A percentile compares a stretch with the other conserved stretches of the same genome.
Evolutionary conservation across 2,797 vertebrate species (phyloP).

Genomic region (Coccyzus lansbergi): DNA sequence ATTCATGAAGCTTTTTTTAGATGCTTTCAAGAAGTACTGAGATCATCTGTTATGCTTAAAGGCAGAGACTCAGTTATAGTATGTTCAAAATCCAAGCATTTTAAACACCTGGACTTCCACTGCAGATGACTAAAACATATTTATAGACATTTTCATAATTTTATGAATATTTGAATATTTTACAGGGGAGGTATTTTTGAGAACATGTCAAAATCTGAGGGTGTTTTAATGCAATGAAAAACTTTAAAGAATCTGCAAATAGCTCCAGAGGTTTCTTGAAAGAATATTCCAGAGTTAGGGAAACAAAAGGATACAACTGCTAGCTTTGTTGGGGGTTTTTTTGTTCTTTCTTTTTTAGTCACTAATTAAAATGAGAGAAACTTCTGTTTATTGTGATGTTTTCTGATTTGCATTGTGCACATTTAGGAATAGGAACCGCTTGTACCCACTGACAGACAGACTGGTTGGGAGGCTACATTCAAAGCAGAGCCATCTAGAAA

Average conservation of each 20-base stretch:
- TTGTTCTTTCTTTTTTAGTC: not conserved
- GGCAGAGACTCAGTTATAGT: not conserved
- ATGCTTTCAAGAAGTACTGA: not conserved
- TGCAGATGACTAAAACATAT: not conserved
- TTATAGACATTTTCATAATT: not conserved
- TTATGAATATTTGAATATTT: not conserved
- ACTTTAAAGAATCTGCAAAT: not conserved
- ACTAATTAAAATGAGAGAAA: not conserved
- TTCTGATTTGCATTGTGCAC: not conserved
- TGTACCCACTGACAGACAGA: rapidly evolving
- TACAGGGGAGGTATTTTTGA: not conserved
- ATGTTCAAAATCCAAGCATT: not conserved
- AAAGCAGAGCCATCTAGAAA: not conserved
- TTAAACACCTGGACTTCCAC: not conserved
- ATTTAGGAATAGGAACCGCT: not conserved
- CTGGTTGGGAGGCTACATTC: not conserved
- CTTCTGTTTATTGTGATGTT: not conserved
- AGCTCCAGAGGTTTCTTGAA: not conserved
- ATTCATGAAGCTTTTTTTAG: not conserved
- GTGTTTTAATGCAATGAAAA: not conserved
- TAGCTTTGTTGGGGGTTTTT: not conserved
- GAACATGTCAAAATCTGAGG: not conserved
- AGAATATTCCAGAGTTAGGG: not conserved
- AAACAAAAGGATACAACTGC: not conserved
- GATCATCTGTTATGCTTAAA: not conserved